phyloP scores from a whole-genome alignment of 2,113 vertebrate species.

The Melanotaenia duboulayi region DNA sequence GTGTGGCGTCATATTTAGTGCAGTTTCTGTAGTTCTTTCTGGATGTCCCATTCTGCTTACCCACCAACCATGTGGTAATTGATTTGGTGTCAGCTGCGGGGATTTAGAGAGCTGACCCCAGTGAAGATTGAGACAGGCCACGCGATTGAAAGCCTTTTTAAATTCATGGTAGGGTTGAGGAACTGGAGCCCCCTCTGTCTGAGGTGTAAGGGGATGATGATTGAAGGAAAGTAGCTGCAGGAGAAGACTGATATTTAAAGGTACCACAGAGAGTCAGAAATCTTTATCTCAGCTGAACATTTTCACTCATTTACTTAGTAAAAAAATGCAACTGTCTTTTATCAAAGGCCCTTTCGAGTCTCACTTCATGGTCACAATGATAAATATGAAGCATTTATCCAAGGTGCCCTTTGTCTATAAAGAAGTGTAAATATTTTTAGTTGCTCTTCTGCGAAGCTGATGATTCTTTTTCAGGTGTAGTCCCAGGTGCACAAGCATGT shows the following conservation, averaged over 20 bases:
- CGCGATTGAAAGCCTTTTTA: constrained; percentile 66
- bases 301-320: constrained; percentile 28
- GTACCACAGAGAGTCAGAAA: constrained; percentile 29
- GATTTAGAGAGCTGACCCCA: constrained; percentile 76
- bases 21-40: constrained; percentile 59
- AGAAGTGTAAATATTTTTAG: not conserved
- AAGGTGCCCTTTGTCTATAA: constrained; percentile 34
- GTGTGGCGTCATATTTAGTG: constrained; percentile 59
- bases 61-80: constrained; percentile 68
- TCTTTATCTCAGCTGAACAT: constrained; percentile 18
- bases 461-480: not conserved
- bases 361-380: constrained; percentile 25
- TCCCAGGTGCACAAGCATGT: not conserved
- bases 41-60: constrained; percentile 74
- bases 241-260: constrained; percentile 46
- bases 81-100: constrained; percentile 76
- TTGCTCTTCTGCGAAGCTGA: not conserved
- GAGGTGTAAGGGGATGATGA: constrained; percentile 48
- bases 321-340: not conserved
- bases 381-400: constrained; percentile 33
- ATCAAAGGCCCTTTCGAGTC: constrained; percentile 31
- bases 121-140: constrained; percentile 64
- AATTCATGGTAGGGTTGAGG: constrained; percentile 65
- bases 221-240: constrained; percentile 42
- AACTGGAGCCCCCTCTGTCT: constrained; percentile 29